Conservation (phyloP, 2,113 vertebrate species). For the Ramphastos sulfuratus region DNA sequence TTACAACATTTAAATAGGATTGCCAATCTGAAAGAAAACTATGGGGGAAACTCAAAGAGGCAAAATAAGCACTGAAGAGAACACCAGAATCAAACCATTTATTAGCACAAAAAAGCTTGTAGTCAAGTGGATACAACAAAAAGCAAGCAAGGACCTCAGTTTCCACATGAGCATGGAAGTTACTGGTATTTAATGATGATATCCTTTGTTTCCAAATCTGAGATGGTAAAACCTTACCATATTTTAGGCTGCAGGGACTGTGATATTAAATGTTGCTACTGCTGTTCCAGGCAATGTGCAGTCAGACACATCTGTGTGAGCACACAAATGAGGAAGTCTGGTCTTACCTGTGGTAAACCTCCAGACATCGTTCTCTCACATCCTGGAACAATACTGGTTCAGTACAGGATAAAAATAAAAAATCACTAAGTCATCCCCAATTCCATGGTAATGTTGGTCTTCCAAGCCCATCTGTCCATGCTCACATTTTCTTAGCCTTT, state of each 20-base stretch:
- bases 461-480: background rate
- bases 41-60: background rate
- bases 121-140: background rate
- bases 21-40: background rate
- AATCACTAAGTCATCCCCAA: background rate
- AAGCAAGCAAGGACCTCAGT: background rate
- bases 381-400: background rate
- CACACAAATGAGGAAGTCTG: background rate
- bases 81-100: background rate
- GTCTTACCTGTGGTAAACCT: background rate
- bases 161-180: background rate
- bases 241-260: background rate
- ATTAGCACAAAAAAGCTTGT: background rate
- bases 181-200: background rate
- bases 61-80: background rate
- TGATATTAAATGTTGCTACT: background rate
- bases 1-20: background rate
- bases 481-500: background rate
- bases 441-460: background rate
- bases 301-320: background rate
- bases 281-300: background rate
- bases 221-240: background rate
- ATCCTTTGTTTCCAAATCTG: background rate
- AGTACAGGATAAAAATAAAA: background rate
- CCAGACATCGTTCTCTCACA: background rate